phyloP scores from a whole-genome alignment of 2,113 vertebrate genomes.

The Calypte anna region DNA sequence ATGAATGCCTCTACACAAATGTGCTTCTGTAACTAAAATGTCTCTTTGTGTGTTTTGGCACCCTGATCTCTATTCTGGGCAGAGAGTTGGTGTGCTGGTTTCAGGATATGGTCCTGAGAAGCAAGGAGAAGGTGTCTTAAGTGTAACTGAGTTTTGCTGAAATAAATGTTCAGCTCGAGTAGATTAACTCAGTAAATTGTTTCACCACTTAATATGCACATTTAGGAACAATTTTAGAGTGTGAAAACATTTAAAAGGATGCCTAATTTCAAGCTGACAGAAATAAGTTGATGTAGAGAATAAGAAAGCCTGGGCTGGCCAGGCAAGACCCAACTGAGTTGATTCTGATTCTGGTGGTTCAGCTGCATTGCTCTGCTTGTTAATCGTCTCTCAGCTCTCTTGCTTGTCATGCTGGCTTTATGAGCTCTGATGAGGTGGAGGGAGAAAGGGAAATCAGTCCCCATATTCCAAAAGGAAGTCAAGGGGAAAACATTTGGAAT shows the following conservation, averaged over 20 bases:
- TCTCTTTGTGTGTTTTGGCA: neutral
- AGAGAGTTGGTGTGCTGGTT: neutral
- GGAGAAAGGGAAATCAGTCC: neutral
- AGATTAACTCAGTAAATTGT: neutral
- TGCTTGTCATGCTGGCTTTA: neutral
- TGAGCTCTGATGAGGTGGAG: neutral
- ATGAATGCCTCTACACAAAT: neutral
- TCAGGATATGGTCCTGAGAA: neutral
- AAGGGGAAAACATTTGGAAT: neutral
- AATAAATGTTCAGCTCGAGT: neutral
- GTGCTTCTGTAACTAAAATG: neutral
- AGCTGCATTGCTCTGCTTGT: neutral
- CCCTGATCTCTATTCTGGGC: neutral
- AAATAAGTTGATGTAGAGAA: neutral
- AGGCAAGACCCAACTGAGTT: neutral
- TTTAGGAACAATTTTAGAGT: slow-evolving; percentile 35
- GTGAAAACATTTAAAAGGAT: slow-evolving; percentile 35
- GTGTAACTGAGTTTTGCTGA: neutral
- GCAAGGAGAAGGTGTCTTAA: neutral
- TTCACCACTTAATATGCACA: slow-evolving; percentile 35
- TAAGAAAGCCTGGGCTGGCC: neutral
- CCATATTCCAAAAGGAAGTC: neutral
- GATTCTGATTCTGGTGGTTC: slow-evolving; percentile 1
- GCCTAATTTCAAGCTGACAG: slow-evolving; percentile 32
- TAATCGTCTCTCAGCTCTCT: neutral